These are phyloP conservation scores for Smutsia gigantea DNA, from an alignment of 2,797 vertebrate genomes.

Conservation along the genomic window DNA sequence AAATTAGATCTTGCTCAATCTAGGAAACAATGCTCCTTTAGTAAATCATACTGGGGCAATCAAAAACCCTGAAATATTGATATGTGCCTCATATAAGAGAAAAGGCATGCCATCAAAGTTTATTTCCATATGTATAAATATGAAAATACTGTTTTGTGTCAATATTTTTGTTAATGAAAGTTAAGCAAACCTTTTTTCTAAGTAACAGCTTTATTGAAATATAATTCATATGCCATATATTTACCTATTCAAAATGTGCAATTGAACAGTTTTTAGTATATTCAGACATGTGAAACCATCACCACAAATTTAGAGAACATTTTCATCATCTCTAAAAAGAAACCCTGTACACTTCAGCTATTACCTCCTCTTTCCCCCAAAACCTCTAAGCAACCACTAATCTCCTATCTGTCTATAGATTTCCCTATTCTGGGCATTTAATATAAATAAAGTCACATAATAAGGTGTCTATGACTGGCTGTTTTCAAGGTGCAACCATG, in stretches of 20 bases:
- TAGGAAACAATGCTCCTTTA: slow-evolving; percentile 33
- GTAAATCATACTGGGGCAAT: neutral
- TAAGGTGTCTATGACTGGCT: neutral
- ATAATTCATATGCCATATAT: neutral
- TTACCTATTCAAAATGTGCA: neutral
- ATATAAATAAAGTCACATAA: neutral
- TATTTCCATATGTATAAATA: slow-evolving; percentile 41
- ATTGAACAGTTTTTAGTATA: neutral
- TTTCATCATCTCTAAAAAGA: neutral
- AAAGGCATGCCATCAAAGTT: neutral
- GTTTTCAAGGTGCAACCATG: neutral
- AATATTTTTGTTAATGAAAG: slow-evolving; percentile 19
- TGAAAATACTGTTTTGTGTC: neutral
- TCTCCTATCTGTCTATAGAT: neutral
- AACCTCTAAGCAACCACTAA: neutral
- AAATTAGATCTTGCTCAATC: neutral
- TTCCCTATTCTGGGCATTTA: neutral
- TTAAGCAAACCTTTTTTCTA: neutral
- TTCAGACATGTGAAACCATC: neutral
- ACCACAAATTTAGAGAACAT: neutral
- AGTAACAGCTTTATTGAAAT: neutral
- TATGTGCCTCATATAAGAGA: neutral
- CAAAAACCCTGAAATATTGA: neutral
- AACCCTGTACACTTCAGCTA: neutral
- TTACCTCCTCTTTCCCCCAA: neutral